These are phyloP conservation scores for Seriola dumerili DNA, from an alignment of 2,113 vertebrate species.

Conservation along the genomic window DNA sequence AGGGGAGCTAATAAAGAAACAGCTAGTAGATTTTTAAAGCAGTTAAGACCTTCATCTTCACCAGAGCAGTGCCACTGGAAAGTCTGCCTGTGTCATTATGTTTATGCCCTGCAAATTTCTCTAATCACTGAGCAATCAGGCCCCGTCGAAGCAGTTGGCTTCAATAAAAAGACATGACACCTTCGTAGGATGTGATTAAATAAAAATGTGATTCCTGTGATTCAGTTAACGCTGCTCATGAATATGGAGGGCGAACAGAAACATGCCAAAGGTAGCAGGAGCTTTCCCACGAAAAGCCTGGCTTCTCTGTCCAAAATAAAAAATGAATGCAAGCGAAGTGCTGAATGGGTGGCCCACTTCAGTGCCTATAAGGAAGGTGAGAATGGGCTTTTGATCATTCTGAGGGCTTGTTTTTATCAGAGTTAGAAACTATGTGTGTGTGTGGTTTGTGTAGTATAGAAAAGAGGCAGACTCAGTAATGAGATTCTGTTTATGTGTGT, in stretches of 20 bases:
- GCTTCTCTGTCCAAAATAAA: constrained; percentile 39
- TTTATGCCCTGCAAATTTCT: constrained; percentile 62
- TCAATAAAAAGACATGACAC: constrained; percentile 40
- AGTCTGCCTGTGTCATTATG: constrained; percentile 48
- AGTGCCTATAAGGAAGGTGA: constrained; percentile 51
- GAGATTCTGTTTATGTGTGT: constrained; percentile 18
- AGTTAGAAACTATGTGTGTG: constrained; percentile 16
- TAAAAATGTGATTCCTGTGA: constrained; percentile 51
- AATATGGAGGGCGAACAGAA: constrained; percentile 24
- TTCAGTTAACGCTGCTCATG: constrained; percentile 24
- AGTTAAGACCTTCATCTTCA: constrained; percentile 29
- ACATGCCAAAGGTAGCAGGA: constrained; percentile 18
- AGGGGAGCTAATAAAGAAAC: constrained; percentile 60
- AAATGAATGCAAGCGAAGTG: constrained; percentile 48
- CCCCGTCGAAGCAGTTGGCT: constrained; percentile 27
- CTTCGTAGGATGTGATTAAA: constrained; percentile 14
- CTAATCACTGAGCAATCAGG: constrained; percentile 57
- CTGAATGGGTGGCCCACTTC: constrained; percentile 64
- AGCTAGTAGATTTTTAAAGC: constrained; percentile 43
- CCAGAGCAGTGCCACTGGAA: constrained; percentile 13
- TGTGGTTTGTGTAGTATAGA: not conserved
- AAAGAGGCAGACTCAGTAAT: constrained; percentile 36
- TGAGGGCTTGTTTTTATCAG: constrained; percentile 27
- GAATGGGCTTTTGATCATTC: constrained; percentile 66
- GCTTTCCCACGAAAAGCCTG: constrained; percentile 30